phyloP scores from a whole-genome alignment of 2,113 vertebrate species.

The Entelurus aequoreus region DNA sequence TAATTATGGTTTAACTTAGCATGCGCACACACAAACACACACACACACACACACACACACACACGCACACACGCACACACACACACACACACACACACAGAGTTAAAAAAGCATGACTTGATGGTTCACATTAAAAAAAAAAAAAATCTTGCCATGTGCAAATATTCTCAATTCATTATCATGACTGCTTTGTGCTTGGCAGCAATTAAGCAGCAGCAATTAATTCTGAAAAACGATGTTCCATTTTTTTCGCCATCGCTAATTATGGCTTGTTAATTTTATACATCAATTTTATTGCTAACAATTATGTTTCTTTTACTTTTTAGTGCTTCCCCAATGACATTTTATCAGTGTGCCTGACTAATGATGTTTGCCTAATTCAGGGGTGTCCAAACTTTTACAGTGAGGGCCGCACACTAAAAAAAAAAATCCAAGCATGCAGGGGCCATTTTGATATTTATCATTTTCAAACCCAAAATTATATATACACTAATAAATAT shows the following conservation, averaged over 20 bases:
- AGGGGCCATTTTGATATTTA: no score
- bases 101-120: constrained; percentile 43
- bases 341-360: no score
- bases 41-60: constrained; percentile 1
- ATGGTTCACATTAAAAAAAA: constrained; percentile 34
- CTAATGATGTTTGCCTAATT: no score
- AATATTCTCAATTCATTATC: constrained; percentile 47
- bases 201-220: constrained; percentile 10
- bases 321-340: not conserved
- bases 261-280: not conserved
- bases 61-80: not conserved
- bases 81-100: not conserved
- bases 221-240: constrained; percentile 7
- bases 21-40: not conserved
- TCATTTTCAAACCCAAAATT: no score
- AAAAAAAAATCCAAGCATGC: no score
- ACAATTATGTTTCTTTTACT: not conserved
- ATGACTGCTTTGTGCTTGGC: constrained; percentile 21
- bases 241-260: not conserved
- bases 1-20: constrained; percentile 44
- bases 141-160: constrained; percentile 42
- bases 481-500: no score
- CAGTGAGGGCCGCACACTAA: no score
- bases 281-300: not conserved
- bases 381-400: no score